Base-by-base conservation (phyloP, 2,888 invertebrate genomes). In the Amorpha juglandis region DNA sequence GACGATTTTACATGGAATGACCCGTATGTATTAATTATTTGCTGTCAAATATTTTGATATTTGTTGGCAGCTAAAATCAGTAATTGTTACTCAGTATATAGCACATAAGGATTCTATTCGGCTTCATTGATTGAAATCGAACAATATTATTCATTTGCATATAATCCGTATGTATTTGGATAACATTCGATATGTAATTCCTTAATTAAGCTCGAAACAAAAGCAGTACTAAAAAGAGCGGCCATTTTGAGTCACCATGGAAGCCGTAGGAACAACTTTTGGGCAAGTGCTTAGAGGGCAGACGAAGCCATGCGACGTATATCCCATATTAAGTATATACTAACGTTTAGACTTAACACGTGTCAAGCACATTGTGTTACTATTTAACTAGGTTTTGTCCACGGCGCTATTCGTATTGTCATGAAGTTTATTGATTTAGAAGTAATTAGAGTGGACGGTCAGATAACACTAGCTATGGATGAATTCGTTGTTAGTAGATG, bases 171-270 rank as follows among this genome's bases (percentile, higher is more conserved):
- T 27, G 16, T 42, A n/a, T 45, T 45, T 33, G 16, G 52, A 33
- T 3, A 45, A 27, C 6, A n/a, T 12, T 12, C 45, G 16, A 38
- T 4, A 35, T 19, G 16, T 19, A 35, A 6, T 14, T 33, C 14
- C 8, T 58, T 65, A 65, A 65, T 58, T 65, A 65, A 62, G 38
- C 35, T 19, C 38, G 58, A 67, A 65, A 63, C 53, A 66, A 65
- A 27, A 16, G 33, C 48, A 48, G 16, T n/a, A 16, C 55, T 81
- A 79, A 80, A 82, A 80, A 79, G 76, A 78, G 84, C 75, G 79
- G 91, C 91, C 91, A 92, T 92, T 88, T 90, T 90, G 86, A 77
- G 82, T 78, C 75, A 73, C 77, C 82, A 84, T 76, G 75, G 91
- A 92, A 92, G 85, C 90, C 92, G 63, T 83, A 89, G 68, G 78